Evolutionary conservation across 2,888 invertebrate genomes (phyloP).

Genomic region (Boloria euphrosyne): DNA sequence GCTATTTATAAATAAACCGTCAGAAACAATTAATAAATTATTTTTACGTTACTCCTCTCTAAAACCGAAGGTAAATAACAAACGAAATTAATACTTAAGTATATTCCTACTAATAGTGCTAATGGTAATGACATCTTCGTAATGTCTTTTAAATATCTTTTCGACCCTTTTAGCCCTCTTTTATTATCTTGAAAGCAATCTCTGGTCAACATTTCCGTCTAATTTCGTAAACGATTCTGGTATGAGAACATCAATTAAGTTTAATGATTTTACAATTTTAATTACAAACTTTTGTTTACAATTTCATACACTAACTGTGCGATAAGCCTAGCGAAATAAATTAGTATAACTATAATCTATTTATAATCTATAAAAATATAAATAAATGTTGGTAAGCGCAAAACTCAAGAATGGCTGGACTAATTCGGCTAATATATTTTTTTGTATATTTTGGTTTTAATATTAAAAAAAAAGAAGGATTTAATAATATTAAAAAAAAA

Average conservation of each 20-base stretch:
- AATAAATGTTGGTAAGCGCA: no score
- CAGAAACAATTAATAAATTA: no score
- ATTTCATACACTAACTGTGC: no score
- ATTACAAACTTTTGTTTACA: neutral
- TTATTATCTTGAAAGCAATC: slow-evolving; percentile 41
- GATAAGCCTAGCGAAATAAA: neutral
- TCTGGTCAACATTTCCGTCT: slow-evolving; percentile 31
- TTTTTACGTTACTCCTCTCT: neutral
- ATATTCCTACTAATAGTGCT: slow-evolving; percentile 15
- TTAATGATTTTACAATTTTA: slow-evolving; percentile 8
- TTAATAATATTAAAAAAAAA: no score
- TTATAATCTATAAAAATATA: no score
- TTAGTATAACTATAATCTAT: neutral
- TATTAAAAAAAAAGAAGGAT: no score
- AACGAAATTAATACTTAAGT: slow-evolving; percentile 15
- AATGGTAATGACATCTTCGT: slow-evolving; percentile 22
- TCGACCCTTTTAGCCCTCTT: slow-evolving; percentile 35
- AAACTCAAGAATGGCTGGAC: no score
- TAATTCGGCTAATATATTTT: no score
- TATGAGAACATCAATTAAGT: slow-evolving; percentile 22
- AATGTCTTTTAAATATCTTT: slow-evolving; percentile 35
- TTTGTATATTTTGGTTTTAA: no score
- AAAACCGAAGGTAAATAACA: slow-evolving; percentile 2
- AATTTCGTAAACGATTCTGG: slow-evolving; percentile 14
- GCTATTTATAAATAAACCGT: no score